phyloP scores from a whole-genome alignment of 1,140 invertebrate genomes.

The Achatina immaculata region DNA sequence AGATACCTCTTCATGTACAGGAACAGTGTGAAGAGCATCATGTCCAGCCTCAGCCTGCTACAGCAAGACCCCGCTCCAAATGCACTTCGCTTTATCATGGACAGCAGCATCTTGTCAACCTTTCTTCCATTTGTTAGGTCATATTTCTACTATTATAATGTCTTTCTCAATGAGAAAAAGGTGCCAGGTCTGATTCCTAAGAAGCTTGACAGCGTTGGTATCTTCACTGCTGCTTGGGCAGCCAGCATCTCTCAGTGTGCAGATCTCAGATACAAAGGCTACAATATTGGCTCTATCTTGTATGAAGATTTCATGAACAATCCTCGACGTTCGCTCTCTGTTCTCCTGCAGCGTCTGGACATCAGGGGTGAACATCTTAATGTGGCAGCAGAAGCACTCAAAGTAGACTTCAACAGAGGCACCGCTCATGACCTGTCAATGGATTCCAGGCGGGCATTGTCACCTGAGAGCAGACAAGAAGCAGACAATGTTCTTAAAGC shows the following conservation, averaged over 20 bases:
- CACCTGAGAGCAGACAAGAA: slow-evolving; percentile 53
- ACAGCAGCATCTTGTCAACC: slow-evolving; percentile 56
- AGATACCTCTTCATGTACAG: slow-evolving; percentile 65
- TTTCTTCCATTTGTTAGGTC: slow-evolving; percentile 57
- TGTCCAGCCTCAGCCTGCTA: slow-evolving; percentile 55
- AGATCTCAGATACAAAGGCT: slow-evolving; percentile 53
- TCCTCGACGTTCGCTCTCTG: slow-evolving; percentile 49
- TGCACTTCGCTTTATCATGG: slow-evolving; percentile 54
- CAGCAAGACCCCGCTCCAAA: slow-evolving; percentile 53
- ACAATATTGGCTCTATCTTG: slow-evolving; percentile 58
- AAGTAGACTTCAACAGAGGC: slow-evolving; percentile 51
- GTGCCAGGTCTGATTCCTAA: slow-evolving; percentile 42
- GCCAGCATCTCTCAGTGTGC: slow-evolving; percentile 52
- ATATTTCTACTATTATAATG: slow-evolving; percentile 52
- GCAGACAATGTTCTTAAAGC: slow-evolving; percentile 61
- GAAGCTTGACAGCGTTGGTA: slow-evolving; percentile 51
- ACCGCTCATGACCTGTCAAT: slow-evolving; percentile 41
- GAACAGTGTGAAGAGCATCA: slow-evolving; percentile 63
- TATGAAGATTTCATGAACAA: slow-evolving; percentile 66
- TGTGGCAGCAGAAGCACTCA: slow-evolving; percentile 57
- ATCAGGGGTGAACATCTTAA: slow-evolving; percentile 56
- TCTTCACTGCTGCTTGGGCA: slow-evolving; percentile 61
- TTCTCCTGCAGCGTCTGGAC: slow-evolving; percentile 57
- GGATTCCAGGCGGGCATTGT: slow-evolving; percentile 54
- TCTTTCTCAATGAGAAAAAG: slow-evolving; percentile 54